Evolutionary conservation across 2,113 vertebrate species (phyloP).

Genomic region (Anguilla japonica): DNA sequence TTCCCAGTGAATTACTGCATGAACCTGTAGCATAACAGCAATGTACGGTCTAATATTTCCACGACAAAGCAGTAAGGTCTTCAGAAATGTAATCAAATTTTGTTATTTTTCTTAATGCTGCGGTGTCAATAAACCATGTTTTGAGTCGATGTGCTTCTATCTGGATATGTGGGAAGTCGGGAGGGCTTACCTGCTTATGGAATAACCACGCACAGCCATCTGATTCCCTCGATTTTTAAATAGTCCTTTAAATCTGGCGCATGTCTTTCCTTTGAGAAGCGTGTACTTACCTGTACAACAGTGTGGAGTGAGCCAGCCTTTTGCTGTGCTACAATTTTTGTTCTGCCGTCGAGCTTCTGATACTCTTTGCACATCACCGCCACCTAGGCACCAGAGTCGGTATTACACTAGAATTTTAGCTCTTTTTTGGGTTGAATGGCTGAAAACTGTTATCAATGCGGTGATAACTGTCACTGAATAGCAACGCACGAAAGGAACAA

Average conservation of each 20-base stretch:
- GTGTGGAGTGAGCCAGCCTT: conserved; percentile 29
- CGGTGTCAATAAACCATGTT: background rate
- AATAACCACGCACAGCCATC: background rate
- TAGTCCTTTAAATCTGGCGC: background rate
- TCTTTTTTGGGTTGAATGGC: background rate
- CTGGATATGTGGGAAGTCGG: background rate
- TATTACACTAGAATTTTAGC: conserved; percentile 30
- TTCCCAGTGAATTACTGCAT: background rate
- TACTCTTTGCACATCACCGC: conserved; percentile 40
- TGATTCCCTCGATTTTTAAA: background rate
- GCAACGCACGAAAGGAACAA: too few relatives aligned
- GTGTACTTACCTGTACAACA: conserved; percentile 35
- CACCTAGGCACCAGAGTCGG: conserved; percentile 40
- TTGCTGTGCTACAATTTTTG: conserved; percentile 36
- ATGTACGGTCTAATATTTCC: too few relatives aligned
- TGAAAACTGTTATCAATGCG: too few relatives aligned
- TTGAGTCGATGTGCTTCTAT: background rate
- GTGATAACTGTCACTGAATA: too few relatives aligned
- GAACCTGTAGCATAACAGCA: background rate
- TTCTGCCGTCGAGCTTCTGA: background rate
- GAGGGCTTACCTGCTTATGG: conserved; percentile 1
- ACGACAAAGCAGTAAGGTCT: background rate
- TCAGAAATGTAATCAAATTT: background rate
- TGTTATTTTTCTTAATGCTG: background rate
- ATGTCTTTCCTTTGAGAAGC: conserved; percentile 16